Evolutionary conservation across 2,797 vertebrate genomes (phyloP).

Genomic region (Hydrophis major): DNA sequence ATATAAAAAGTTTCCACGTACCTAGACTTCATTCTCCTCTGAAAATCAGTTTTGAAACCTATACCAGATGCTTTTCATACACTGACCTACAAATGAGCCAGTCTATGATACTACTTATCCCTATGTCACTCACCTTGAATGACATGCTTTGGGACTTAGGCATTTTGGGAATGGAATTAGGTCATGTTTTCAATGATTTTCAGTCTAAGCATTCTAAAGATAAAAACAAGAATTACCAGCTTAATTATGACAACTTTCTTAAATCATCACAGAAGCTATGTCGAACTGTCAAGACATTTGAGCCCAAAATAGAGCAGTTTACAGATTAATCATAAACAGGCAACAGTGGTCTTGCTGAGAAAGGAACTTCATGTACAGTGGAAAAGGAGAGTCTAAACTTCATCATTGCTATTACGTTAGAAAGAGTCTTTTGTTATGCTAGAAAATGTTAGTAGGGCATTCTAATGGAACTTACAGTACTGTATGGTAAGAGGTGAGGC

Average conservation of each 20-base stretch:
- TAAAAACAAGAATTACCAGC: not conserved
- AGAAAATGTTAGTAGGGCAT: not conserved
- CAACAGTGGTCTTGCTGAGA: constrained; percentile 2
- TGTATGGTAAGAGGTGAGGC: not conserved
- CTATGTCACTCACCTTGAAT: constrained; percentile 38
- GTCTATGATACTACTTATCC: constrained; percentile 34
- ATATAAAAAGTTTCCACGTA: constrained; percentile 9
- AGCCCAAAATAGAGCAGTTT: constrained; percentile 32
- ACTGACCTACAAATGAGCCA: not conserved
- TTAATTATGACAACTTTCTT: constrained; percentile 27
- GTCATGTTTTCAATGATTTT: constrained; percentile 42
- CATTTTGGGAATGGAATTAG: constrained; percentile 47
- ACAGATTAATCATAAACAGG: constrained; percentile 2
- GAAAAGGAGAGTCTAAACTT: not conserved
- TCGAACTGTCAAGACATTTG: constrained; percentile 15
- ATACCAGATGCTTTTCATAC: not conserved
- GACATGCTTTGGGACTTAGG: constrained; percentile 42
- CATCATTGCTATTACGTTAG: accelerated
- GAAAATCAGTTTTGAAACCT: constrained; percentile 23
- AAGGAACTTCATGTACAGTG: accelerated
- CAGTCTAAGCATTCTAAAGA: constrained; percentile 24
- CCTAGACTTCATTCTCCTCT: constrained; percentile 18
- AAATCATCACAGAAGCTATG: constrained; percentile 37
- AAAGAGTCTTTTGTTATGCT: accelerated
- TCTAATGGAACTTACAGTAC: not conserved